Conservation (phyloP, 2,797 vertebrate genomes). For the Melopsittacus undulatus region DNA sequence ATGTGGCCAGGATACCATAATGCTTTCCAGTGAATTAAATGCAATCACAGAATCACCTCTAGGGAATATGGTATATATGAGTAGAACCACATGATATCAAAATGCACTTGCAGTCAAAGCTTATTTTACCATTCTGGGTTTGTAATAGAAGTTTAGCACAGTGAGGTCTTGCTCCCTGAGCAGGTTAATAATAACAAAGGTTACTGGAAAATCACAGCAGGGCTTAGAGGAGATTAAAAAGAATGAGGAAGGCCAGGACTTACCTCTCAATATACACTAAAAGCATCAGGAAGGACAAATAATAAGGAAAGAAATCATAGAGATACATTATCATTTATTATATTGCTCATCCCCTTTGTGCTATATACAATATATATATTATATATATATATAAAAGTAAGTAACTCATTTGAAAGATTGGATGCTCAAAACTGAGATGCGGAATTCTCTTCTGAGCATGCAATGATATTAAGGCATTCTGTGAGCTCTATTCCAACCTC, state of each 20-base stretch:
- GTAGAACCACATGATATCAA: neutral
- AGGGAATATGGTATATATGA: neutral
- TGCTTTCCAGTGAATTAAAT: neutral
- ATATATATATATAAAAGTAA: neutral
- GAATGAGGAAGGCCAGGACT: neutral
- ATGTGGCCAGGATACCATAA: neutral
- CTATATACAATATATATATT: neutral
- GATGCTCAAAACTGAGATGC: neutral
- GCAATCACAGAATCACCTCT: neutral
- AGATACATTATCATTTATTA: neutral
- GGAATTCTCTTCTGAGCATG: neutral
- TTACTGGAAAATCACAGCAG: slow-evolving; percentile 1
- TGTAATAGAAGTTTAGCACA: neutral
- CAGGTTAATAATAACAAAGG: neutral
- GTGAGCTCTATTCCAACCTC: neutral
- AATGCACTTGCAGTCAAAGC: neutral
- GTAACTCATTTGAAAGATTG: neutral
- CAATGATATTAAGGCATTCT: neutral
- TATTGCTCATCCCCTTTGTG: neutral
- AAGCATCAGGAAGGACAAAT: neutral
- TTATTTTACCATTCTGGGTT: neutral
- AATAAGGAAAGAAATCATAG: neutral
- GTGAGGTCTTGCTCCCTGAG: neutral
- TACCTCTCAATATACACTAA: neutral
- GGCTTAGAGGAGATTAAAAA: neutral